phyloP scores from a whole-genome alignment of 2,888 invertebrate genomes.

The Cryptophagus acutangulus region DNA sequence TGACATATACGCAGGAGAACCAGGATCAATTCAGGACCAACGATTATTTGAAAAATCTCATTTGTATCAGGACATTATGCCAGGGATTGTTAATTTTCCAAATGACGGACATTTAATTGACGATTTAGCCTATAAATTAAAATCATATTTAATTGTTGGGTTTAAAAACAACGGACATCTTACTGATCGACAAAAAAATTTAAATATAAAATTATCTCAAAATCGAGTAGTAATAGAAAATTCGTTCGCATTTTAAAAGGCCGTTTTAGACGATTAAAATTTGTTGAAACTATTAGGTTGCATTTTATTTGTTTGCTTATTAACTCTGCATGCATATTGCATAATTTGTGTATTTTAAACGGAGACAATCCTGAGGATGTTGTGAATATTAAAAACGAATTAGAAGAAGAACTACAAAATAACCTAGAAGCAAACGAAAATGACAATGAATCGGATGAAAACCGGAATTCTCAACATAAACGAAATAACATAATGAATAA shows the following conservation, averaged over 20 bases:
- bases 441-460: not conserved
- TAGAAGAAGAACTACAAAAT: slow-evolving; percentile 1
- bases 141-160: slow-evolving; percentile 8
- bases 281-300: slow-evolving; percentile 3
- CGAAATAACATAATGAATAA: too few species aligned
- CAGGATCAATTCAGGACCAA: too few species aligned
- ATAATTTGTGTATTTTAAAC: slow-evolving; percentile 1
- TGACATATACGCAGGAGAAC: too few species aligned
- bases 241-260: slow-evolving; percentile 2
- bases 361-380: slow-evolving; percentile 2
- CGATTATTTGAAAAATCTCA: too few species aligned
- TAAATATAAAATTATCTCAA: slow-evolving; percentile 9
- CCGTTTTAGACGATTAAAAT: slow-evolving; percentile 3
- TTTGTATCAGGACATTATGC: too few species aligned
- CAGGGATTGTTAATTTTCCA: slow-evolving; percentile 6
- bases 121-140: slow-evolving; percentile 10
- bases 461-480: too few species aligned
- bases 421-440: not conserved
- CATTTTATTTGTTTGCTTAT: slow-evolving; percentile 3
- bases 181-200: slow-evolving; percentile 10
- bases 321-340: not conserved
- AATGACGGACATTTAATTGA: slow-evolving; percentile 11
- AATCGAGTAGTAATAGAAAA: slow-evolving; percentile 2
- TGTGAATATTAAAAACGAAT: not conserved
- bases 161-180: slow-evolving; percentile 10